Percentiles rank a stretch among this genome's conserved stretches.
phyloP scores from a whole-genome alignment of 2,888 invertebrate genomes.

The Bembecia ichneumoniformis region DNA sequence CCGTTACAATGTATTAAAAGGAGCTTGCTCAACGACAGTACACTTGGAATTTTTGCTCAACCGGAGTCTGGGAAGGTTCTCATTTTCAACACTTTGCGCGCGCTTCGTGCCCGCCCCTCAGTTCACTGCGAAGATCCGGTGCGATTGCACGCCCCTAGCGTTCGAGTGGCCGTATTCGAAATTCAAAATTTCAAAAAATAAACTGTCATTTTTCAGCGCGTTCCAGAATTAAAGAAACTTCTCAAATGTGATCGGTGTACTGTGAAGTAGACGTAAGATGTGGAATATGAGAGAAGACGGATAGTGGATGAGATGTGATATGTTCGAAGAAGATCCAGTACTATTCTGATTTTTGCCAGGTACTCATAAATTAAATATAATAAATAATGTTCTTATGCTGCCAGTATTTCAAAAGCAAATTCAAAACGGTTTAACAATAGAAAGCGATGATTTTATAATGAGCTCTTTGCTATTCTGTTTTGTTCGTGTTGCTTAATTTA shows the following conservation, averaged over 20 bases:
- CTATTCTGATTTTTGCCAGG: not conserved
- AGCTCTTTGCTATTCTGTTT: too few relatives aligned
- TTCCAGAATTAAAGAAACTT: conserved; percentile 14
- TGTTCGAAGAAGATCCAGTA: conserved; percentile 12
- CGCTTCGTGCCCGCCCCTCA: conserved; percentile 42
- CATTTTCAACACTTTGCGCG: conserved; percentile 63
- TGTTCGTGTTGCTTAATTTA: too few relatives aligned
- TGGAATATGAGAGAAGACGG: conserved; percentile 45
- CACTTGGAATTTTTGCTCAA: not conserved
- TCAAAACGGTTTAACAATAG: too few relatives aligned
- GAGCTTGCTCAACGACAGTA: not conserved
- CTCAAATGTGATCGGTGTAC: conserved; percentile 18
- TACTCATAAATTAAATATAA: not conserved
- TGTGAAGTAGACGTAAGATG: conserved; percentile 30
- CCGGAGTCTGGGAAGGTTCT: conserved; percentile 21
- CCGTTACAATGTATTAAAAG: not conserved
- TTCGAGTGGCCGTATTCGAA: conserved; percentile 13
- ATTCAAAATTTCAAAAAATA: conserved; percentile 18
- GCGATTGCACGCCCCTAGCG: conserved; percentile 29
- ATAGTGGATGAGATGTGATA: conserved; percentile 25
- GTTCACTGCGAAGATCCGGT: conserved; percentile 22
- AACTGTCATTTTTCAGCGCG: conserved; percentile 2
- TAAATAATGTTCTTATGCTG: too few relatives aligned
- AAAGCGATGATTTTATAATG: too few relatives aligned
- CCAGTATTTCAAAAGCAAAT: too few relatives aligned